A percentile compares a stretch with the other conserved stretches of the same genome.
These are phyloP conservation scores for Dufourea novaeangliae DNA, from an alignment of 1,140 invertebrate genomes.

Conservation along the genomic window DNA sequence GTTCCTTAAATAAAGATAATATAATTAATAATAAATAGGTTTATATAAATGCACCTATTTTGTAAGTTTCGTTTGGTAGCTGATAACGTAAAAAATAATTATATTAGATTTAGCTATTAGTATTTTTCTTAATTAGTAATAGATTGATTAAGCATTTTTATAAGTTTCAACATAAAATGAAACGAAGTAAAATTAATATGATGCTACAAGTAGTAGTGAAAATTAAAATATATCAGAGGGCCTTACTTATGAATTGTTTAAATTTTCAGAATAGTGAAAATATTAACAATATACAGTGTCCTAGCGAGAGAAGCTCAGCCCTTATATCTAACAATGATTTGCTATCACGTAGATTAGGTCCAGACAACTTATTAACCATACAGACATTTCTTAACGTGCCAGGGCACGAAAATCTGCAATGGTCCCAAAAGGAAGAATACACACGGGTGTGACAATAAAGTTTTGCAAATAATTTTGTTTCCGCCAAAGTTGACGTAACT, in stretches of 20 bases:
- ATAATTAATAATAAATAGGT: background rate
- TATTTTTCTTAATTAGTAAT: constrained; percentile 5
- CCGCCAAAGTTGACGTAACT: no score
- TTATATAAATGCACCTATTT: background rate
- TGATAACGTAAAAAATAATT: constrained; percentile 28
- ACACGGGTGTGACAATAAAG: no score
- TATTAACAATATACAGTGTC: background rate
- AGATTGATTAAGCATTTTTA: background rate
- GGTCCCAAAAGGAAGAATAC: no score
- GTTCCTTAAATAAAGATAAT: constrained; percentile 36
- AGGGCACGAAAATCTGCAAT: no score
- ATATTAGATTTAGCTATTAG: constrained; percentile 35
- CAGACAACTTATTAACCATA: no score
- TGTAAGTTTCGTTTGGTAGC: constrained; percentile 7
- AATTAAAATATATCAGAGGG: no score
- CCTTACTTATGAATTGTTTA: background rate
- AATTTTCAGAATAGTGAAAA: constrained; percentile 12
- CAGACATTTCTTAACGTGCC: no score
- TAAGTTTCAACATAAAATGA: constrained; percentile 21
- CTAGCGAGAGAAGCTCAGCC: background rate
- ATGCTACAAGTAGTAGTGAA: no score
- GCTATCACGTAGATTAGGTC: background rate
- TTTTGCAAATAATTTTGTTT: no score
- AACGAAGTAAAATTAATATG: background rate
- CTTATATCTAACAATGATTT: background rate